Base-by-base conservation (phyloP, 1,140 invertebrate genomes). In the Aphidius ervi region DNA sequence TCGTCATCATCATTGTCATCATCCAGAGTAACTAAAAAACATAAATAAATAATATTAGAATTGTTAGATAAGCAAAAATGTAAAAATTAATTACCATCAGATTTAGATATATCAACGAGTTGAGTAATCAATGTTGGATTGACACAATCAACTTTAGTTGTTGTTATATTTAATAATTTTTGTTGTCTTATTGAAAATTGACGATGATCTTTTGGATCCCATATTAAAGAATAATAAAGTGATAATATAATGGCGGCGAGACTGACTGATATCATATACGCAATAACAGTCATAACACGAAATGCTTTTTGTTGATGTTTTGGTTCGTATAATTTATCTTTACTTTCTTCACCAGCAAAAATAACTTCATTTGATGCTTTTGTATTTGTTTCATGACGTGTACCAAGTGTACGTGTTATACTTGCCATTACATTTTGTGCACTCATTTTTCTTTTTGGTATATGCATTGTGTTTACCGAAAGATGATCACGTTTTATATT, bases 191-290 rank as follows among this genome's bases (percentile, higher is more conserved):
- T 31, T 3, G 53, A 50, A 46, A 59, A 62, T n/a, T 59, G 56
- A 5, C 57, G 31, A 7, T 66, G 65, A 59, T 77, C 72, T 53
- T 84, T 85, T 0, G 93, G 93, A 75, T 95, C 88, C 95, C 95
- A 98, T 63, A 98, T 86, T 75, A 97, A 94, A 63, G 95, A 89
- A 80, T 98, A 98, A 81, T 98, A 98, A 9, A 97, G 83, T 0
- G 94, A 96, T 37, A 98, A 83, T 74, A 97, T 91, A 64, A 98
- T 95, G 5, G 95, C 95, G 0, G 94, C 95, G 63, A 96, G 81
- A 9, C 95, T 98, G 61, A 98, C 95, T 65, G 93, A 94, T 70
- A 98, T 88, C 55, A 98, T 88, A 79, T 98, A 98, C 7, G 94
- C 94, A 62, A 97, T 85, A 42, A 98, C 95, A 2, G 95, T 98